Base-by-base conservation (phyloP, 2,888 invertebrate species). In the Macrostomum cliftonense region DNA sequence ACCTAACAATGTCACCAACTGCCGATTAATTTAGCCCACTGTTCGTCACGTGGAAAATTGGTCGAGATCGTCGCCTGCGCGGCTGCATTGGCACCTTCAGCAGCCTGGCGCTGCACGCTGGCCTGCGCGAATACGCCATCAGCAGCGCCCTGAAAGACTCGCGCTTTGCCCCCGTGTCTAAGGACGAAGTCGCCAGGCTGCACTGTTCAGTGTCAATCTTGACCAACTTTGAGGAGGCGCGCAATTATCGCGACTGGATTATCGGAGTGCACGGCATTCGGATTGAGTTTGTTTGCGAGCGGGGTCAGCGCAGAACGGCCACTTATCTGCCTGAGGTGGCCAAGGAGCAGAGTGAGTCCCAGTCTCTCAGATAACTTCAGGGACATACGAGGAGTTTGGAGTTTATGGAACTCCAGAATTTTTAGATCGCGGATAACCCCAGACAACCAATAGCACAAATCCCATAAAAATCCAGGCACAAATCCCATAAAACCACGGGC, bases 61-160 rank as follows among this genome's bases (percentile, higher is more conserved):
- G 95, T 47, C 82, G 84, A 67, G 91, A 91, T 67, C 82, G 85
- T 64, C 79, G 88, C 56, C 77, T 97, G 54, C 79, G 97, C 56
- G 97, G 97, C 46, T 97, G 97, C 74, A 97, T 97, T 67, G 97
- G 97, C 53, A 97, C 97, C 45, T 99, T 97, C 71, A 88, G 86
- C 70, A 84, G 89, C 49, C 84, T 91, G 80, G 84, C 83, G 70
- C 78, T 95, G 64, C 91, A 93, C 69, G 79, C 81, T 65, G 88
- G 93, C 55, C 78, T 95, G 57, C 78, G 87, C 59, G 93, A 95
- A 74, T 95, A 95, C 73, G 89, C 95, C 47, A 79, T 89, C 62
- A 93, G 93, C 54, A 79, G 93, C 75, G 97, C 97, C 56, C 79
- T 95, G 66, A 88, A 89, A 70, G 97, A 97, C 74, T 87, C 88